A percentile compares a stretch with the other conserved stretches of the same genome.
phyloP scores from a whole-genome alignment of 2,113 vertebrate species.

The Kobus ellipsiprymnus region DNA sequence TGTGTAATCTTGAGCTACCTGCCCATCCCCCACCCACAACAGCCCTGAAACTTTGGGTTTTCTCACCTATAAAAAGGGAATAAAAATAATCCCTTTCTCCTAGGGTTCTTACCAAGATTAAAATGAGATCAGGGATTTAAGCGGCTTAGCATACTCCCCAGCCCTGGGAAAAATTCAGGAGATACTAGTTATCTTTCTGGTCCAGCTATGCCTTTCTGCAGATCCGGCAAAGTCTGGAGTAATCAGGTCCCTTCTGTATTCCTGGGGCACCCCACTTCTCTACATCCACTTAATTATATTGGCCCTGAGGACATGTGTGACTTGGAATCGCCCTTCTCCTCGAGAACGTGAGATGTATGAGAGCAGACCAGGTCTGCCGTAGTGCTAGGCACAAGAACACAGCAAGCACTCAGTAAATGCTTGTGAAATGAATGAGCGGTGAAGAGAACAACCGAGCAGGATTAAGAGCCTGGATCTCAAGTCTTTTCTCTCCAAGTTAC shows the following conservation, averaged over 20 bases:
- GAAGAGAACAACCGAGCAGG: background rate
- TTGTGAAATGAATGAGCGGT: background rate
- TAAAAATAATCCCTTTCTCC: background rate
- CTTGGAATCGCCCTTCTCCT: background rate
- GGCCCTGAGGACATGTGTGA: background rate
- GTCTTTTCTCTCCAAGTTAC: background rate
- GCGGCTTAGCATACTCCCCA: fast-evolving
- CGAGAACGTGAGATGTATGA: fast-evolving
- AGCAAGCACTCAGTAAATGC: background rate
- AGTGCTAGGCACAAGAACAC: background rate
- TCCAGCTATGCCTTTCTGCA: background rate
- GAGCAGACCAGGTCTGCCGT: background rate
- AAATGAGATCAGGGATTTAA: background rate
- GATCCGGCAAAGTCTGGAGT: background rate
- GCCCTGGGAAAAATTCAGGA: background rate
- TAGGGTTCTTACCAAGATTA: background rate
- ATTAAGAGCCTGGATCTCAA: background rate
- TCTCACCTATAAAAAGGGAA: background rate
- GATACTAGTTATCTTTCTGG: fast-evolving
- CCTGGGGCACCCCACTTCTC: background rate
- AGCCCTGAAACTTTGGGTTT: background rate
- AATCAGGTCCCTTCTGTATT: background rate
- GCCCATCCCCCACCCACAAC: background rate
- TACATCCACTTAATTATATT: background rate
- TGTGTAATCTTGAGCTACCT: background rate